Conservation (phyloP, 2,888 invertebrate genomes). For the Cyclophora punctaria region DNA sequence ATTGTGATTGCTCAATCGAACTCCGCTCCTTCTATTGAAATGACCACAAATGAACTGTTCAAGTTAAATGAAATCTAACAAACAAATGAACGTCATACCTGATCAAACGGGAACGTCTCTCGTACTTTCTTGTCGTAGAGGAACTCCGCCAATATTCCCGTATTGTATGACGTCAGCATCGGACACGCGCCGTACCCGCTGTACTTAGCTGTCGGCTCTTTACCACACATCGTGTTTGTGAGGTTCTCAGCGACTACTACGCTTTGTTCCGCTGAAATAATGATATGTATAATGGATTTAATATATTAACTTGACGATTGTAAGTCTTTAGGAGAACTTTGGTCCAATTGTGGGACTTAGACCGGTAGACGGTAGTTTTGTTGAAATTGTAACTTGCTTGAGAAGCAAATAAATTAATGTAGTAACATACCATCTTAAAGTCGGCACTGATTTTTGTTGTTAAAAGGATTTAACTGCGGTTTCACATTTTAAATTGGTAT, state of each 20-base stretch:
- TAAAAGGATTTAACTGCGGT: too few relatives aligned
- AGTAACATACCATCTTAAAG: too few relatives aligned
- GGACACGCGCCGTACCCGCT: slow-evolving; percentile 98
- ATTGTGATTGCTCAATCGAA: too few relatives aligned
- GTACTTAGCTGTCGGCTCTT: slow-evolving; percentile 73
- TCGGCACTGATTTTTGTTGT: too few relatives aligned
- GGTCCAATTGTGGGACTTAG: too few relatives aligned
- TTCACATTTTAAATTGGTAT: too few relatives aligned
- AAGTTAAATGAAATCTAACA: neutral
- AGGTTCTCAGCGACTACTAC: slow-evolving; percentile 85
- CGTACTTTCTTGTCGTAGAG: slow-evolving; percentile 85
- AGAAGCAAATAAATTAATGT: too few relatives aligned
- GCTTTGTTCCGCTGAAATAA: slow-evolving; percentile 83
- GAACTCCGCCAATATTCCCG: slow-evolving; percentile 93
- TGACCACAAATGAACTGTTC: too few relatives aligned
- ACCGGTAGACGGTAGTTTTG: too few relatives aligned
- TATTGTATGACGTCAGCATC: slow-evolving; percentile 86
- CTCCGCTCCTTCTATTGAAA: too few relatives aligned
- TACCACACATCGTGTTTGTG: slow-evolving; percentile 76
- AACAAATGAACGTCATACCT: slow-evolving; percentile 75
- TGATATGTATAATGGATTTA: neutral
- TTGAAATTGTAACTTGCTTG: too few relatives aligned
- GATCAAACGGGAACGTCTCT: slow-evolving; percentile 94
- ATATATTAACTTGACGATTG: neutral
- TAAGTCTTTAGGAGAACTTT: neutral